A percentile compares a stretch with the other conserved stretches of the same genome.
Evolutionary conservation across 2,113 vertebrate genomes (phyloP).

Genomic region (Oncorhynchus nerka): DNA sequence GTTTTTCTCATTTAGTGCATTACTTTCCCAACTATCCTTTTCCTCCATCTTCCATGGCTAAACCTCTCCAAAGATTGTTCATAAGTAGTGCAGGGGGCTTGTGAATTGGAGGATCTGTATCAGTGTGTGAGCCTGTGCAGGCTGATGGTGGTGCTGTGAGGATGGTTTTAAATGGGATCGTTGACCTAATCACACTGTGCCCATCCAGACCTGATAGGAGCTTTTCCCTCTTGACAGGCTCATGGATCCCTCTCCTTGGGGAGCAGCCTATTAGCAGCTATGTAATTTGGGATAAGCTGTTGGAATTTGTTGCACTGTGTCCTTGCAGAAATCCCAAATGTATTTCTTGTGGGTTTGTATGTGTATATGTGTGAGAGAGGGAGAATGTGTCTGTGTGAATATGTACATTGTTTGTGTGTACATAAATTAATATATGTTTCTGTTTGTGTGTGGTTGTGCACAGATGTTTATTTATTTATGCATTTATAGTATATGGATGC

Average conservation of each 20-base stretch:
- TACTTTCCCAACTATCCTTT: slow-evolving; percentile 50
- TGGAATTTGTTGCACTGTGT: slow-evolving; percentile 38
- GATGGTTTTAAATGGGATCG: slow-evolving; percentile 61
- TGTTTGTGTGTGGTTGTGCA: slow-evolving; percentile 16
- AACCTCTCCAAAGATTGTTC: slow-evolving; percentile 40
- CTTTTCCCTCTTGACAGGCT: slow-evolving; percentile 47
- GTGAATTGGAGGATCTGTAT: slow-evolving; percentile 21
- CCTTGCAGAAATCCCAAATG: slow-evolving; percentile 36
- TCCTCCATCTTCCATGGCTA: slow-evolving; percentile 47
- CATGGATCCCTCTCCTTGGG: slow-evolving; percentile 55
- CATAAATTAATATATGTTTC: slow-evolving; percentile 25
- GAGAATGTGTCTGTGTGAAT: not conserved
- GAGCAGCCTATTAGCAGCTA: slow-evolving; percentile 59
- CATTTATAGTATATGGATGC: slow-evolving; percentile 47
- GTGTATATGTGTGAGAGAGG: slow-evolving; percentile 23
- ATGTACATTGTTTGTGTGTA: slow-evolving; percentile 4
- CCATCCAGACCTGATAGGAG: slow-evolving; percentile 49
- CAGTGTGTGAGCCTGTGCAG: slow-evolving; percentile 21
- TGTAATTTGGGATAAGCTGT: slow-evolving; percentile 66
- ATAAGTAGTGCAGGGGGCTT: slow-evolving; percentile 13
- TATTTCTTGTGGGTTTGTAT: not conserved
- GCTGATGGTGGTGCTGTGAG: slow-evolving; percentile 29
- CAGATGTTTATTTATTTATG: slow-evolving; percentile 59
- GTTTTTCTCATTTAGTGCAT: slow-evolving; percentile 70
- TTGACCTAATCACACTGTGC: slow-evolving; percentile 66